Evolutionary conservation across 2,888 invertebrate species (phyloP), one percentile per base, ranked within the genome.

Genomic region (Tupiocoris notatus): DNA sequence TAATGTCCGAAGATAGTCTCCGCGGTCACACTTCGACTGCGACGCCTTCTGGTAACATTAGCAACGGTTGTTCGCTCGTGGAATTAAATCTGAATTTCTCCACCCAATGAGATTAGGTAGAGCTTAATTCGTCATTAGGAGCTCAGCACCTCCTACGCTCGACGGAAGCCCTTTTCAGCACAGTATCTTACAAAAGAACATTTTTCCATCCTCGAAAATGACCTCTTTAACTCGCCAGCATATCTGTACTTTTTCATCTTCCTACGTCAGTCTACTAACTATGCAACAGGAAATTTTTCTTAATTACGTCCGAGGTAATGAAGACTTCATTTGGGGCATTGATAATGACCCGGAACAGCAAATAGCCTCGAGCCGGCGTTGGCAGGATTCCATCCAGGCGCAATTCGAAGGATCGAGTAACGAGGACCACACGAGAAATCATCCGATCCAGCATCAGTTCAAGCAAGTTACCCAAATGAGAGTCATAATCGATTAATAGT

Each of bases 1-100:
- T 39, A 12, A 39, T 39, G 25, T 70, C 59, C 9, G 23, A 7
- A 24, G 59, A 70, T 70, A 7, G 39, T 39, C 6, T 70, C 24
- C 20, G 59, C 24, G 59, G 70, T 70, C 54, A 70, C 58, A 58
- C 70, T 70, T 70, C 70, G 59, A 59, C 6, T 70, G 70, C 58
- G 61, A 23, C 20, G 73, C 73, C 62, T 24, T 59, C 24, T 57
- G 59, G 59, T 23, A 59, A 25, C 73, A 73, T 73, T 73, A 73
- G 62, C 73, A 22, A 73, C 73, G 63, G 73, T 22, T 54, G 22
- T 39, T 73, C 63, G 56, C 25, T 23, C 61, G 23, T 62, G 63
- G 22, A 73, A 73, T 73, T 73, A 73, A 73, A 73, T 73, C 73
- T 17, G 73, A 73, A 73, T 73, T 73, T 73, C 73, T 73, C 63